phyloP scores from a whole-genome alignment of 2,113 vertebrate species.

The Polyodon spathula region DNA sequence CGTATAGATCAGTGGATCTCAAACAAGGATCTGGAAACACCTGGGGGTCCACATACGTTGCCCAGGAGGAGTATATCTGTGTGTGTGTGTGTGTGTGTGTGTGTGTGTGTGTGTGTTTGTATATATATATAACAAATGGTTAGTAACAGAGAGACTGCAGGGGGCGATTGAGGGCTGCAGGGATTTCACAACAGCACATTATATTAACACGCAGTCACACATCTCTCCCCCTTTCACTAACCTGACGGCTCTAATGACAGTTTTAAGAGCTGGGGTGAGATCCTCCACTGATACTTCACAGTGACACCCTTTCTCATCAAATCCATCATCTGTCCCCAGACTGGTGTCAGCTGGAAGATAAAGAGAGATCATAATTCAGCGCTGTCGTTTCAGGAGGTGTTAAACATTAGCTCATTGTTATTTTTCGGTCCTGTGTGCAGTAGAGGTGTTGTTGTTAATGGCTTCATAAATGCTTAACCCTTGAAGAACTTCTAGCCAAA shows the following conservation, averaged over 20 bases:
- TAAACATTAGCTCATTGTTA: background rate
- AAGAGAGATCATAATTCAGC: slow-evolving; percentile 8
- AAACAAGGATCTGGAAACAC: too few species aligned
- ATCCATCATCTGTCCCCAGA: slow-evolving; percentile 70
- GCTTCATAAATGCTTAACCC: background rate
- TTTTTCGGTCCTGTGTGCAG: background rate
- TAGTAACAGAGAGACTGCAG: background rate
- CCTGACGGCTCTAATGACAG: slow-evolving; percentile 90
- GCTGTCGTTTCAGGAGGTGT: background rate
- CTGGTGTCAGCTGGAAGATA: slow-evolving; percentile 74
- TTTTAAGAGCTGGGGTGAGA: slow-evolving; percentile 83
- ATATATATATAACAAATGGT: too few species aligned
- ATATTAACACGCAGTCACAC: background rate
- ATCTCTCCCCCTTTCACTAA: slow-evolving; percentile 39
- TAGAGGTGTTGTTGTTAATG: background rate
- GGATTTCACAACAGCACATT: background rate
- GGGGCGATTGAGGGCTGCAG: background rate
- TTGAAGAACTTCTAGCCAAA: background rate
- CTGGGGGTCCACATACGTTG: too few species aligned
- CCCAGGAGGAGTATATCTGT: too few species aligned
- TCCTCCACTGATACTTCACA: slow-evolving; percentile 91
- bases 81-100: background rate
- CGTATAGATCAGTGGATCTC: too few species aligned
- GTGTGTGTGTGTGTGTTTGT: background rate
- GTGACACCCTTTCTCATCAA: slow-evolving; percentile 89